A percentile compares a stretch with the other conserved stretches of the same genome.
These are phyloP conservation scores for Drosophila grimshawi DNA, from an alignment of 1,140 invertebrate genomes.

Conservation along the genomic window DNA sequence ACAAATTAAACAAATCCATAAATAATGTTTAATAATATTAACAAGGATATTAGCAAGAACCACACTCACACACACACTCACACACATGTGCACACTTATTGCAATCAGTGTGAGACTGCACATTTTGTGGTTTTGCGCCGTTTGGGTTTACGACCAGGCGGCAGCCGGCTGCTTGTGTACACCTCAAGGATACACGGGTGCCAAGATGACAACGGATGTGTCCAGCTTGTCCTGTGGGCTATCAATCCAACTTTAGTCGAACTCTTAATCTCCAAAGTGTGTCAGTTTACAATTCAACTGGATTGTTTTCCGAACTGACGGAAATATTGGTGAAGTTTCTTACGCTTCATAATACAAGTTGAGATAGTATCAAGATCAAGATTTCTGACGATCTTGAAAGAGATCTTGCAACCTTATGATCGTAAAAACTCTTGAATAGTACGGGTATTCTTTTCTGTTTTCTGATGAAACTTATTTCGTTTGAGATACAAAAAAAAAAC, in stretches of 20 bases:
- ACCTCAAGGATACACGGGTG: constrained; percentile 45
- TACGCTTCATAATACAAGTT: no score
- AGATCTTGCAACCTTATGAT: no score
- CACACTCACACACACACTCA: constrained; percentile 48
- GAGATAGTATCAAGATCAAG: no score
- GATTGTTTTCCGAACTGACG: no score
- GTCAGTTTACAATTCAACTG: no score
- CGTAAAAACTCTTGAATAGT: no score
- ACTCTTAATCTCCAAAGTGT: neutral
- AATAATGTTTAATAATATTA: constrained; percentile 85
- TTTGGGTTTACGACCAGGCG: constrained; percentile 49
- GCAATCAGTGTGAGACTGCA: constrained; percentile 54
- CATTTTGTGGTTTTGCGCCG: constrained; percentile 40
- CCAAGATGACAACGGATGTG: constrained; percentile 20
- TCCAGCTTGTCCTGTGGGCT: no score
- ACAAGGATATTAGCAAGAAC: constrained; percentile 82
- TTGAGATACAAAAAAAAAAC: no score
- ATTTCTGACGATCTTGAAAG: no score
- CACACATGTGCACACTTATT: constrained; percentile 46
- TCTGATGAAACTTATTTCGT: no score
- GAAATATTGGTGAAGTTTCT: no score
- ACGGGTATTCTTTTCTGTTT: no score
- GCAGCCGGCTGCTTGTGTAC: constrained; percentile 29
- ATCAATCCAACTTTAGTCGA: constrained; percentile 14
- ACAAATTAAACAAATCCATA: constrained; percentile 85